Evolutionary conservation across 1,140 invertebrate genomes (phyloP).

Genomic region (Coptotermes formosanus): DNA sequence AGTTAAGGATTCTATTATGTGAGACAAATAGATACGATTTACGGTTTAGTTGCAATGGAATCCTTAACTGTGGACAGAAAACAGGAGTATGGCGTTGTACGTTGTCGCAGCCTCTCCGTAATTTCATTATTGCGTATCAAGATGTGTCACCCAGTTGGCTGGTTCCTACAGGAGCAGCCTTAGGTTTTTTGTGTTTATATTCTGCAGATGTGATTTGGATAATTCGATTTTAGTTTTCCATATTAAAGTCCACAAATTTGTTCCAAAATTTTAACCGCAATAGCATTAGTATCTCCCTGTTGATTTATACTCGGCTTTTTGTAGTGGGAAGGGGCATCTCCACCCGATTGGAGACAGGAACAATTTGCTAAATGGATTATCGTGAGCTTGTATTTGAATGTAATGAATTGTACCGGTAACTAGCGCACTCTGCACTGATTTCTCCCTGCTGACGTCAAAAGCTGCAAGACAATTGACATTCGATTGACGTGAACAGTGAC

Average conservation of each 20-base stretch:
- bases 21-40: too few relatives aligned
- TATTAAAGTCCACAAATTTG: slow-evolving; percentile 8
- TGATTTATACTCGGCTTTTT: slow-evolving; percentile 9
- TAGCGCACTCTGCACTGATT: not conserved
- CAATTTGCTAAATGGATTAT: slow-evolving; percentile 14
- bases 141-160: too few relatives aligned
- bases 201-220: not conserved
- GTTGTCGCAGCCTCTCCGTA: not conserved
- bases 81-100: not conserved
- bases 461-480: too few relatives aligned
- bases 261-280: slow-evolving; percentile 6
- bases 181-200: not conserved
- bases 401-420: not conserved
- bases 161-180: not conserved
- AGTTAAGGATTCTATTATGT: too few relatives aligned
- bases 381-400: not conserved
- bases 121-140: not conserved
- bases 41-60: too few relatives aligned
- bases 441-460: not conserved
- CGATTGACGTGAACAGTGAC: too few relatives aligned
- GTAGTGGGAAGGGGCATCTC: not conserved
- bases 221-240: slow-evolving; percentile 9
- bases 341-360: not conserved
- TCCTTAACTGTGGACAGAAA: too few relatives aligned
- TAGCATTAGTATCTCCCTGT: not conserved